These are phyloP conservation scores for Marisa cornuarietis DNA, from an alignment of 1,140 invertebrate genomes.

Conservation along the genomic window DNA sequence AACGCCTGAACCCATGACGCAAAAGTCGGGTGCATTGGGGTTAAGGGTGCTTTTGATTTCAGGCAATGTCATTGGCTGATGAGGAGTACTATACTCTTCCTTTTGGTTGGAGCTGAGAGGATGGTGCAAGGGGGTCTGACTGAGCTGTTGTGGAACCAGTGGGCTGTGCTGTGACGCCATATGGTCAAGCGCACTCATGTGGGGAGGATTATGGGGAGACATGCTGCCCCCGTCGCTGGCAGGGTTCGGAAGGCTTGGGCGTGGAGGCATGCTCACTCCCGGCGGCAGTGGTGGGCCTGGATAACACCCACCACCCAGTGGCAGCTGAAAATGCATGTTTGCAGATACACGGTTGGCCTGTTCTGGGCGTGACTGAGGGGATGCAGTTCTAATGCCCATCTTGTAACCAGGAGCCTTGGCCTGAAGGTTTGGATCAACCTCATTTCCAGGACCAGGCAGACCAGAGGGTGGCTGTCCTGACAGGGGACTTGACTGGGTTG, in stretches of 20 bases:
- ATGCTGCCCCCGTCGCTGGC: constrained; percentile 10
- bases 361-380: constrained; percentile 38
- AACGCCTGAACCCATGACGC: constrained; percentile 51
- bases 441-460: constrained; percentile 71
- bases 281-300: constrained; percentile 41
- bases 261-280: neutral
- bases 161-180: neutral
- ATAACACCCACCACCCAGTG: constrained; percentile 68
- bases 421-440: constrained; percentile 64
- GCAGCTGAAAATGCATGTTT: constrained; percentile 24
- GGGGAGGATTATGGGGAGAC: neutral
- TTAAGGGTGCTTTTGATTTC: constrained; percentile 78
- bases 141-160: neutral
- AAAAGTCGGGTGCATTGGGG: constrained; percentile 86
- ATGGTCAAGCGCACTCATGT: neutral
- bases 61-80: constrained; percentile 64
- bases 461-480: constrained; percentile 46
- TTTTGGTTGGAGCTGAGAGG: constrained; percentile 42
- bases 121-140: constrained; percentile 17
- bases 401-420: constrained; percentile 63
- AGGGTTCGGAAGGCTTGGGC: constrained; percentile 5
- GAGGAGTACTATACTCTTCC: constrained; percentile 64
- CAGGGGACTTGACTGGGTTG: constrained; percentile 53
- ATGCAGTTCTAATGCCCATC: constrained; percentile 40
- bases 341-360: constrained; percentile 26